These are phyloP conservation scores for Eleginops maclovinus DNA, from an alignment of 2,113 vertebrate species.

Conservation along the genomic window DNA sequence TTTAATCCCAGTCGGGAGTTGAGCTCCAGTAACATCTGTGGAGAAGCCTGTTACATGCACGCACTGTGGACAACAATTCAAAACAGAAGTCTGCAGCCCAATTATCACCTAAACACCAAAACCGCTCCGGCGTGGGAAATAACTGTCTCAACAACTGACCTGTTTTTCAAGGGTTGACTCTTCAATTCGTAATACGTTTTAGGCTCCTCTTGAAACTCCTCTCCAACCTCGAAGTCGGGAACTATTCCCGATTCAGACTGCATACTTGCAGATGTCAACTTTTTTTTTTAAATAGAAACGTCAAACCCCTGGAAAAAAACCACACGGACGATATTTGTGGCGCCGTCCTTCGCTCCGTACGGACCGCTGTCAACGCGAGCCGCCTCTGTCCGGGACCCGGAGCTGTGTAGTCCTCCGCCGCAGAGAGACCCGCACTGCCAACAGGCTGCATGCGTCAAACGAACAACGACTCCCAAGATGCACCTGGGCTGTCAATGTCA, in stretches of 20 bases:
- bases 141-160: conserved; percentile 86
- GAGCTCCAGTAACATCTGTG: conserved; percentile 27
- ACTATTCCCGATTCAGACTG: conserved; percentile 96
- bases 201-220: conserved; percentile 95
- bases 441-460: rapidly evolving
- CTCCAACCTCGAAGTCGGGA: conserved; percentile 94
- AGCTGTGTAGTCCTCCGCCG: conserved; percentile 78
- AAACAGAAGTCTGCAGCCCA: conserved; percentile 21
- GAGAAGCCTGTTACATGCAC: background rate
- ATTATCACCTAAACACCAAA: conserved; percentile 69
- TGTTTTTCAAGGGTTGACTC: conserved; percentile 94
- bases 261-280: conserved; percentile 83
- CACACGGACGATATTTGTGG: conserved; percentile 46
- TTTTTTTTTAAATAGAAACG: conserved; percentile 30
- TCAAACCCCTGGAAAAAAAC: conserved; percentile 15
- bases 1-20: conserved; percentile 36
- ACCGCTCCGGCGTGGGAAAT: conserved; percentile 66
- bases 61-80: conserved; percentile 12
- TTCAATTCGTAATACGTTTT: conserved; percentile 98
- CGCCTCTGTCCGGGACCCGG: conserved; percentile 61
- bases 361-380: conserved; percentile 70
- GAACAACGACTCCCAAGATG: conserved; percentile 83
- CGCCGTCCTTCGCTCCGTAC: conserved; percentile 66
- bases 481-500: conserved; percentile 69
- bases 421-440: background rate